phyloP scores from a whole-genome alignment of 2,797 vertebrate species.

The Gallinago stenura region DNA sequence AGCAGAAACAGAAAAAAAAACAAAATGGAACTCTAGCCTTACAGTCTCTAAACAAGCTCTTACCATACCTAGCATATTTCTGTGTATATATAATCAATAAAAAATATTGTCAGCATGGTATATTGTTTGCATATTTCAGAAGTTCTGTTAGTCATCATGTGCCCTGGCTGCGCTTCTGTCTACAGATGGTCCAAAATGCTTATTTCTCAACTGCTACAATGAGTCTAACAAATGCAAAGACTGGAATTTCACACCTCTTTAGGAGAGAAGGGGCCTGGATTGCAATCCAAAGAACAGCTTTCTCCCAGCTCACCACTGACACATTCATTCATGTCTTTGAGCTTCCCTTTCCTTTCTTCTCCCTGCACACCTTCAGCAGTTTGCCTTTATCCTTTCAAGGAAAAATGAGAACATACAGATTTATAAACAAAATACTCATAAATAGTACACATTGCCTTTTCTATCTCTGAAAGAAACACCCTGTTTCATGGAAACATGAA shows the following conservation, averaged over 20 bases:
- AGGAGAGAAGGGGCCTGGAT: background rate
- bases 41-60: background rate
- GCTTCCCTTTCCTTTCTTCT: background rate
- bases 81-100: background rate
- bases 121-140: background rate
- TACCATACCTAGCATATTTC: background rate
- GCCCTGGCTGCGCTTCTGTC: background rate
- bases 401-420: background rate
- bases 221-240: background rate
- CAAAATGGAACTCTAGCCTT: background rate
- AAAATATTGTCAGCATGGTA: background rate
- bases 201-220: background rate
- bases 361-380: background rate
- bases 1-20: background rate
- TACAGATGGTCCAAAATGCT: slow-evolving; percentile 1
- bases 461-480: accelerated
- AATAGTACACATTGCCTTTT: background rate
- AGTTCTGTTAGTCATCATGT: background rate
- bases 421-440: background rate
- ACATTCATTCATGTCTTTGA: background rate
- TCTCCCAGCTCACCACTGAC: background rate
- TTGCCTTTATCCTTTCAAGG: background rate
- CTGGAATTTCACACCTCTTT: slow-evolving; percentile 40
- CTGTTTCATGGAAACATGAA: too few species aligned
- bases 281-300: background rate